These are phyloP conservation scores for Alligator mississippiensis DNA, from an alignment of 2,113 vertebrate species.

Conservation along the genomic window DNA sequence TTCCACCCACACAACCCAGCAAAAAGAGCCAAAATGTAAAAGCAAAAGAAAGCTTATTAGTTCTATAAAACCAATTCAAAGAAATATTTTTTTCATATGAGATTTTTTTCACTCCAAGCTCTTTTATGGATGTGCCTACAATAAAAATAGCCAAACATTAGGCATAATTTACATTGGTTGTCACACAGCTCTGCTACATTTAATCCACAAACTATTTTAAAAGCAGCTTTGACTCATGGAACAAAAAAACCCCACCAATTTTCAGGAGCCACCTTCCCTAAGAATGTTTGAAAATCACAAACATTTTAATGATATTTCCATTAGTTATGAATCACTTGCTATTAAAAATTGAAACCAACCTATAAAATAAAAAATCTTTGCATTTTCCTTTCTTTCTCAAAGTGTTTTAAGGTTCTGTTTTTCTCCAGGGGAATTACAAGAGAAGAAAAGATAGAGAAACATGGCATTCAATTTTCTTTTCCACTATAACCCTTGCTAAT, in stretches of 20 bases:
- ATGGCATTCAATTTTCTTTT: background rate
- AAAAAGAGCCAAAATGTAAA: background rate
- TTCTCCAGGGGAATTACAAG: background rate
- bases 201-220: background rate
- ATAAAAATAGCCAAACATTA: background rate
- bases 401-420: background rate
- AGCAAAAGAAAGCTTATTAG: background rate
- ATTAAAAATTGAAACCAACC: background rate
- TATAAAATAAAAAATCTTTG: background rate
- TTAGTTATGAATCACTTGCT: constrained; percentile 18
- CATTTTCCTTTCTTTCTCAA: background rate
- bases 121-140: background rate
- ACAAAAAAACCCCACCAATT: background rate
- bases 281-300: background rate
- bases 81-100: background rate
- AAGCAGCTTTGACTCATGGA: background rate
- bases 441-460: background rate
- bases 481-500: background rate
- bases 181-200: background rate
- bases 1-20: background rate
- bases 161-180: background rate
- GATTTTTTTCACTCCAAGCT: background rate
- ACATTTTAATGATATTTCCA: background rate
- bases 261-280: background rate
- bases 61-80: background rate